Evolutionary conservation across 2,797 vertebrate genomes (phyloP), one percentile per base, ranked within the genome.

Genomic region (Odontamblyopus lacepedii): DNA sequence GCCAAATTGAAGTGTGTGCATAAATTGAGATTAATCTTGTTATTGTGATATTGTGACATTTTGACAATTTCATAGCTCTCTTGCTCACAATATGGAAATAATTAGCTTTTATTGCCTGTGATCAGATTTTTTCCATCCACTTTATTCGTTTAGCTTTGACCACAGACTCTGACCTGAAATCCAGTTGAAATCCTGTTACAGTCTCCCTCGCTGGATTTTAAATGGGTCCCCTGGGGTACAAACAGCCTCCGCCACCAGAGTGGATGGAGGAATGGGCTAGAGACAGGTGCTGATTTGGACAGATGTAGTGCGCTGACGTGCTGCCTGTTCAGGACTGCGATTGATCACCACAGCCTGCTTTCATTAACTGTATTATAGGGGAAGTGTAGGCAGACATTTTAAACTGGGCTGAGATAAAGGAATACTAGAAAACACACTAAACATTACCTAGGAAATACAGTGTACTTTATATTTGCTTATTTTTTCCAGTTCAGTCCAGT

Each of bases 141-240:
- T 56, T 84, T 75, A 88, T 90, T 89, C 76, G 73, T 60, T 87
- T 82, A 76, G 56, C 44, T 81, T 51, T 83, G 88, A 81, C 82
- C 87, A 79, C 88, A 78, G 82, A 77, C 83, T 70, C 72, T 83
- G 85, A 91, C 90, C 86, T 53, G 13, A 72, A 78, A 84, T 75
- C 75, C 78, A 69, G 48, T 64, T 32, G 74, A 83, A 90, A 92
- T 91, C 91, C 85, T 81, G 75, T 92, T 92, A 92, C 59, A 60
- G 77, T 77, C 48, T 70, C 74, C 70, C 67, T 32, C n/a, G 27
- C 56, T 66, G 3, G 19, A 78, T 69, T 76, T 41, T 63, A 59
- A 79, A 79, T 55, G 74, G 77, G 50, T 85, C 82, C 83, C 75
- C 55, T 41, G 72, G 53, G 81, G 59, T 44, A 48, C 67, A 74